These are phyloP conservation scores for Branchinecta sandiegonensis DNA, from an alignment of 2,888 invertebrate genomes.

Conservation along the genomic window DNA sequence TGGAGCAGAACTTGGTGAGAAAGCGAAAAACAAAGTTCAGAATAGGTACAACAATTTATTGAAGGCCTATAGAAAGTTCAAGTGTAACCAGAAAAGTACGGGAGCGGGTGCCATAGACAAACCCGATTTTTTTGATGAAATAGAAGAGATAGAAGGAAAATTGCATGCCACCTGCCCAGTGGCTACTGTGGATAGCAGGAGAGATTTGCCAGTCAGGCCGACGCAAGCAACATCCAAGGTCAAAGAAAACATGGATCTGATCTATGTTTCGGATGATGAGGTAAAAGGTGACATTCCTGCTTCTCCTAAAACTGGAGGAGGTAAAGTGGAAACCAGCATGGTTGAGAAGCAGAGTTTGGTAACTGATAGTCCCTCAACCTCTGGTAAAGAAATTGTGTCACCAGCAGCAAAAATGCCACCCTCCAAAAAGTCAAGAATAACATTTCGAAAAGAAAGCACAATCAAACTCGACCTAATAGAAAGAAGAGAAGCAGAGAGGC, in stretches of 20 bases:
- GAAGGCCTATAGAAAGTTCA: too few relatives aligned
- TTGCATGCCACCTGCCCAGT: background rate
- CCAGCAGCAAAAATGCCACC: background rate
- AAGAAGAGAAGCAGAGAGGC: too few relatives aligned
- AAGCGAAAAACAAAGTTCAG: too few relatives aligned
- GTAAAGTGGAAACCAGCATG: too few relatives aligned
- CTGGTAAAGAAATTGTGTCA: background rate
- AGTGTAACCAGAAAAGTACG: too few relatives aligned
- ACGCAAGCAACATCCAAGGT: background rate
- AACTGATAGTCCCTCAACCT: background rate
- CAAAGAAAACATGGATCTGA: background rate
- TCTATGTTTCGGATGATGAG: background rate
- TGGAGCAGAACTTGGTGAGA: too few relatives aligned
- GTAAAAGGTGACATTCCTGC: background rate
- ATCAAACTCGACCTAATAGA: too few relatives aligned
- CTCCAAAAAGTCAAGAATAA: too few relatives aligned
- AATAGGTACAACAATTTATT: too few relatives aligned
- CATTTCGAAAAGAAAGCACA: too few relatives aligned
- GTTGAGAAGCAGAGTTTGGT: background rate
- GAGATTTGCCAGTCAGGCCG: background rate
- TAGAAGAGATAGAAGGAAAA: constrained; percentile 8
- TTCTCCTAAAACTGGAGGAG: background rate
- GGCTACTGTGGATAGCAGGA: background rate
- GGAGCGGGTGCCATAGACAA: too few relatives aligned
- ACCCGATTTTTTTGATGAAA: background rate